A percentile compares a stretch with the other conserved stretches of the same genome.
Evolutionary conservation across 2,888 invertebrate genomes (phyloP).

Genomic region (Agriopis leucophaearia): DNA sequence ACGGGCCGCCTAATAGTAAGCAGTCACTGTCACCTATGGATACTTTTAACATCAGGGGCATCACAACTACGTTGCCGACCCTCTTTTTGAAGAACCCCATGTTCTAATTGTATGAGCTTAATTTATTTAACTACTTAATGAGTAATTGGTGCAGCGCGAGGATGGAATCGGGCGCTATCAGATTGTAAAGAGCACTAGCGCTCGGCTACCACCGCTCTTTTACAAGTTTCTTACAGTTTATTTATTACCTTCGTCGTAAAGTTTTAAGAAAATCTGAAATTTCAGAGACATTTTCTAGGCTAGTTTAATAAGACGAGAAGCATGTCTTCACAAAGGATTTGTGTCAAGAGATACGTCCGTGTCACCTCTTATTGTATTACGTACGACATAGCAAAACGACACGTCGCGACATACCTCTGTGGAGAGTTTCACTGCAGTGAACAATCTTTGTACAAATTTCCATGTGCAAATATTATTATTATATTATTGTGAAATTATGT

Average conservation of each 20-base stretch:
- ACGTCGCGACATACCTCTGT: slow-evolving; percentile 26
- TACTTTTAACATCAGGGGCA: too few relatives aligned
- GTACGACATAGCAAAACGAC: slow-evolving; percentile 44
- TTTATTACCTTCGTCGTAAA: not conserved
- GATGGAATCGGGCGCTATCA: too few relatives aligned
- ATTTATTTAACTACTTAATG: too few relatives aligned
- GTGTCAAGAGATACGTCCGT: slow-evolving; percentile 25
- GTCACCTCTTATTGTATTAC: slow-evolving; percentile 37
- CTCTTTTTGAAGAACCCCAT: too few relatives aligned
- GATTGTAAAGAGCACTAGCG: not conserved
- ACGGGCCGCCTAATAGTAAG: too few relatives aligned
- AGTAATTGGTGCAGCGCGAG: too few relatives aligned
- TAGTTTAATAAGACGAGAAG: slow-evolving; percentile 23
- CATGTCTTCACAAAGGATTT: slow-evolving; percentile 29
- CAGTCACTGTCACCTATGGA: too few relatives aligned
- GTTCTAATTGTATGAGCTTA: too few relatives aligned
- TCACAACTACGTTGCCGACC: too few relatives aligned
- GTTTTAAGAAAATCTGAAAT: not conserved
- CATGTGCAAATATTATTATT: too few relatives aligned
- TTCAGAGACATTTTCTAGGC: slow-evolving; percentile 1
- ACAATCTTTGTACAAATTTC: slow-evolving; percentile 7
- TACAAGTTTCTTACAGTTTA: not conserved
- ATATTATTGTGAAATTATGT: not conserved
- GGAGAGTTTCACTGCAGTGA: not conserved
- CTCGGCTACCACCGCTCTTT: not conserved